These are phyloP conservation scores for Gallinago paraguaiae DNA, from an alignment of 2,113 vertebrate genomes.

Conservation along the genomic window DNA sequence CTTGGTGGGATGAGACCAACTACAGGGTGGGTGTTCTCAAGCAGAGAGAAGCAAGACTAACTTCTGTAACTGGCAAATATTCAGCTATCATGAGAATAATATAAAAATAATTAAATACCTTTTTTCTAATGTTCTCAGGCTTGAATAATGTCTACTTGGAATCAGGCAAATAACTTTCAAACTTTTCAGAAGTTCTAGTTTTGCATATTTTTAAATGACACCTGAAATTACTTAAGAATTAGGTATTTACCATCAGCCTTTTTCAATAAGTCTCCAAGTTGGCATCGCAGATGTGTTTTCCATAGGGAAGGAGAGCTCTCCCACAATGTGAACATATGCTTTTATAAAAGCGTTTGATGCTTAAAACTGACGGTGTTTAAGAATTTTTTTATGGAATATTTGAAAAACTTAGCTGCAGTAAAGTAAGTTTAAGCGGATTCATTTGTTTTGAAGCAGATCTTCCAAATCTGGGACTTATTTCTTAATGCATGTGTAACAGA, in stretches of 20 bases:
- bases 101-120: neutral
- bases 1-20: neutral
- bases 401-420: neutral
- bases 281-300: neutral
- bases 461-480: neutral
- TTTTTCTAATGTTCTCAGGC: neutral
- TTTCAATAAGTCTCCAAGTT: neutral
- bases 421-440: neutral
- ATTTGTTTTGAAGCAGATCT: neutral
- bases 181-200: neutral
- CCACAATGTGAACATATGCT: neutral
- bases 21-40: neutral
- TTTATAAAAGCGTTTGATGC: neutral
- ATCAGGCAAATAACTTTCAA: neutral
- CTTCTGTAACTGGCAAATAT: neutral
- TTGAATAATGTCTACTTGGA: neutral
- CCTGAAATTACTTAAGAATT: neutral
- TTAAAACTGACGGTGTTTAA: neutral
- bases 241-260: neutral
- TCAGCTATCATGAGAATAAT: neutral
- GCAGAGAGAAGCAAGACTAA: neutral
- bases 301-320: neutral
- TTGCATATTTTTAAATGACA: neutral
- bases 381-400: neutral
- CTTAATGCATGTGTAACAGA: neutral